Evolutionary conservation across 1,140 invertebrate species (phyloP).

Genomic region (Pseudomyrmex flavicornis): DNA sequence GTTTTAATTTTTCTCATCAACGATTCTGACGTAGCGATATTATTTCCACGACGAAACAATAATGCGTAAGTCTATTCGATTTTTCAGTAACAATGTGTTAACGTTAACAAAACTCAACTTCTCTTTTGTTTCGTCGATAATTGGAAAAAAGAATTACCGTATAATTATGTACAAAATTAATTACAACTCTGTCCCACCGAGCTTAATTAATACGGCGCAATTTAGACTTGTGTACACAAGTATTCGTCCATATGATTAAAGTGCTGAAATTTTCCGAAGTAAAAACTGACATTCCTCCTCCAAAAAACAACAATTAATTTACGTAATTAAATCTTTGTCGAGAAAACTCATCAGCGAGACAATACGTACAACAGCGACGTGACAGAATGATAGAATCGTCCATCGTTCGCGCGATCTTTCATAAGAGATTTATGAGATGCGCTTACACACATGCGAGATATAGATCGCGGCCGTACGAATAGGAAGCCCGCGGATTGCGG

Average conservation of each 20-base stretch:
- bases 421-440: constrained; percentile 10
- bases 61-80: neutral
- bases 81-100: neutral
- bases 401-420: neutral
- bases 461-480: constrained; percentile 47
- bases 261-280: too few relatives aligned
- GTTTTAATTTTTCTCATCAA: constrained; percentile 13
- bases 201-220: neutral
- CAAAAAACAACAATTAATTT: too few relatives aligned
- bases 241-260: too few relatives aligned
- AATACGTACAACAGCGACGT: neutral
- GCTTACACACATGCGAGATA: constrained; percentile 2
- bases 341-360: too few relatives aligned
- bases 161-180: neutral
- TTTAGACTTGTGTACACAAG: neutral
- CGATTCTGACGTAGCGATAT: neutral
- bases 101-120: neutral
- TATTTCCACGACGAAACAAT: neutral
- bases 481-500: constrained; percentile 51
- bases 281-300: too few relatives aligned
- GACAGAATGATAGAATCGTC: too few relatives aligned
- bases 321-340: too few relatives aligned
- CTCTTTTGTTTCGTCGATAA: neutral
- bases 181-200: constrained; percentile 4
- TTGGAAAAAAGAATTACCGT: too few relatives aligned